These are phyloP conservation scores for Ellobius talpinus DNA, from an alignment of 2,113 vertebrate genomes.

Conservation along the genomic window DNA sequence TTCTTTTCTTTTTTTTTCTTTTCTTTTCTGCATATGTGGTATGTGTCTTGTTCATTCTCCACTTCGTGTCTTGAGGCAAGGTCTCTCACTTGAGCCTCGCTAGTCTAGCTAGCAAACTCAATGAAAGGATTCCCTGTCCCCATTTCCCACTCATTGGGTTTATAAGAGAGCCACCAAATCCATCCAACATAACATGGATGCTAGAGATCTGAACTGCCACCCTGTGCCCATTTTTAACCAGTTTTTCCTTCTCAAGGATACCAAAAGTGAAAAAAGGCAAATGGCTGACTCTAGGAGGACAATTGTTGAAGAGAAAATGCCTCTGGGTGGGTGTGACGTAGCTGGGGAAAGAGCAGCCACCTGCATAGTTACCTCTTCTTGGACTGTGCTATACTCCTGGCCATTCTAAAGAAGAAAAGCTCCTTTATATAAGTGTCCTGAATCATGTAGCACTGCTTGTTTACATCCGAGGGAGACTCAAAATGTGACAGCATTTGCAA, in stretches of 20 bases:
- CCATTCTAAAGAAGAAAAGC: constrained; percentile 34
- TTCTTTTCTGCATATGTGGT: neutral
- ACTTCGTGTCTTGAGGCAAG: neutral
- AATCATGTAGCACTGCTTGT: constrained; percentile 55
- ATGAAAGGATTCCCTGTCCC: neutral
- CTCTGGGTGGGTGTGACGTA: neutral
- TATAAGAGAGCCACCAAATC: neutral
- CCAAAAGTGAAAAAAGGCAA: neutral
- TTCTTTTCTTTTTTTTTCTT: neutral
- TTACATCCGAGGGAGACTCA: constrained; percentile 56
- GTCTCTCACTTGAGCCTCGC: neutral
- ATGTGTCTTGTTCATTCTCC: neutral
- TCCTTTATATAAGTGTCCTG: constrained; percentile 69
- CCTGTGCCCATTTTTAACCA: neutral
- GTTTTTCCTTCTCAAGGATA: neutral
- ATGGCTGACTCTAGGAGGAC: neutral
- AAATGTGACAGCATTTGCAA: constrained; percentile 65
- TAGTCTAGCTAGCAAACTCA: neutral
- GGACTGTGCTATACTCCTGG: neutral
- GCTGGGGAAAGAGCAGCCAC: neutral
- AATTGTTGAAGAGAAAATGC: neutral
- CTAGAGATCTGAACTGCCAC: neutral
- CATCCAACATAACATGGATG: neutral
- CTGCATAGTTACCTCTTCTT: neutral
- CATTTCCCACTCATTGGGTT: neutral